phyloP scores from a whole-genome alignment of 2,797 vertebrate species.

The Anguilla marmorata region DNA sequence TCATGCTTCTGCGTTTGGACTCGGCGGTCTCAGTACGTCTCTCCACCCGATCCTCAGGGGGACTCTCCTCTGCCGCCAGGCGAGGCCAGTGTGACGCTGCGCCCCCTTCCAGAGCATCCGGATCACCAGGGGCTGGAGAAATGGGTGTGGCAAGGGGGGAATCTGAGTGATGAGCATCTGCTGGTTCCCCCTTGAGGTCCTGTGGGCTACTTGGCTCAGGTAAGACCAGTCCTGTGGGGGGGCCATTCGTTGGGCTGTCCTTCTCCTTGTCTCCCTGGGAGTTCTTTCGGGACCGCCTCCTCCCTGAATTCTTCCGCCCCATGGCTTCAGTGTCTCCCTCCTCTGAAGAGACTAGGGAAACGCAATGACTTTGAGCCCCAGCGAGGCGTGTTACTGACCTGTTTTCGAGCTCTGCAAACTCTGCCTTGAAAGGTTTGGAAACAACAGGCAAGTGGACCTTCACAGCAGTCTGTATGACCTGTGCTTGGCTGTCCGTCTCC shows the following conservation, averaged over 20 bases:
- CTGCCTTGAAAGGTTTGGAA: slow-evolving; percentile 44
- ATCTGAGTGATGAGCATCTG: slow-evolving; percentile 17
- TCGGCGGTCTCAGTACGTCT: slow-evolving; percentile 70
- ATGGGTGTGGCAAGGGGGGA: background rate
- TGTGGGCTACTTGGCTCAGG: slow-evolving; percentile 35
- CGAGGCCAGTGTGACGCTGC: slow-evolving; percentile 13
- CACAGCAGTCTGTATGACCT: slow-evolving; percentile 54
- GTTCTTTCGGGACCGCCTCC: slow-evolving; percentile 55
- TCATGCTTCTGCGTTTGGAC: slow-evolving; percentile 71
- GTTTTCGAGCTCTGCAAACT: slow-evolving; percentile 40
- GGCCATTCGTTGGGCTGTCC: slow-evolving; percentile 40
- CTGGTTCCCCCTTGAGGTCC: slow-evolving; percentile 58
- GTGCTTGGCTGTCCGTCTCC: slow-evolving; percentile 35
- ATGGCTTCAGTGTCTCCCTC: slow-evolving; percentile 54
- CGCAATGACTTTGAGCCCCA: slow-evolving; percentile 42
- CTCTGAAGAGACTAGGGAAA: slow-evolving; percentile 31
- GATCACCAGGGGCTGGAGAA: background rate
- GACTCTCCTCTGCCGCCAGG: slow-evolving; percentile 43
- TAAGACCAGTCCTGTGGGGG: slow-evolving; percentile 39
- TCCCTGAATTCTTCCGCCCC: slow-evolving; percentile 66
- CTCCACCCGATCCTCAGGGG: slow-evolving; percentile 48
- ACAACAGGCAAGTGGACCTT: slow-evolving; percentile 53
- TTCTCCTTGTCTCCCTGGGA: slow-evolving; percentile 56
- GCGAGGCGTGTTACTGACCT: slow-evolving; percentile 35
- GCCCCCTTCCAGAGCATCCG: background rate